Evolutionary conservation across 64 coral and sea anemone genomes (phyloP), one percentile per base, ranked within the genome.

Genomic region (Stichodactyla mertensii): DNA sequence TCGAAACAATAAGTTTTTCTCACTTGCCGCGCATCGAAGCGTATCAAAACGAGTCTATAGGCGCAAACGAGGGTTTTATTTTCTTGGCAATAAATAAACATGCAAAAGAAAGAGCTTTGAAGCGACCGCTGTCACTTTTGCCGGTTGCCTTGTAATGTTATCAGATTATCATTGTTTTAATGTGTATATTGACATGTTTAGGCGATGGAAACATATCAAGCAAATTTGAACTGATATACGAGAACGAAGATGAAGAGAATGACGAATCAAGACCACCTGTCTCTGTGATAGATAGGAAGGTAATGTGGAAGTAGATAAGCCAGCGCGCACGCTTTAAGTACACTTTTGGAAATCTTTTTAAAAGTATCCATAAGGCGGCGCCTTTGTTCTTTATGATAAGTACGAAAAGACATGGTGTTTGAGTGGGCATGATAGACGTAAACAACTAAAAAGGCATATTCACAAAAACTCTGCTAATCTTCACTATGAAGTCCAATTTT

Each of bases 171-270:
- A 11, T 74, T 1, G n/a, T 31, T 27, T 74, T 74, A 31, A 74
- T 74, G 10, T 31, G 0, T 74, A 74, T 31, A 9, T 71, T 71
- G 69, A 71, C 11, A 11, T 71, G 22, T 81, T 81, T 81, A 81
- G 78, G 78, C 52, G 78, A 81, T 81, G 78, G 78, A 16, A 81
- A 81, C 55, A 81, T 81, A 81, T 81, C 78, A 19, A 81, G 13
- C 0, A 81, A 81, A 81, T 81, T 81, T 20, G 78, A 81, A 55
- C 16, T 81, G 15, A 81, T 81, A 4, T 81, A 52, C 6, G 51
- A 81, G 15, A 20, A 81, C 15, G 78, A 54, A 19, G 13, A 81
- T 54, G 53, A 53, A 20, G 15, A 81, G 2, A 55, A n/a, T 15
- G 10, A 81, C 51, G 78, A 53, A 12, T 2, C 14, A 53, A 81